These are phyloP conservation scores for Xylota segnis DNA, from an alignment of 2,888 invertebrate genomes.

Conservation along the genomic window DNA sequence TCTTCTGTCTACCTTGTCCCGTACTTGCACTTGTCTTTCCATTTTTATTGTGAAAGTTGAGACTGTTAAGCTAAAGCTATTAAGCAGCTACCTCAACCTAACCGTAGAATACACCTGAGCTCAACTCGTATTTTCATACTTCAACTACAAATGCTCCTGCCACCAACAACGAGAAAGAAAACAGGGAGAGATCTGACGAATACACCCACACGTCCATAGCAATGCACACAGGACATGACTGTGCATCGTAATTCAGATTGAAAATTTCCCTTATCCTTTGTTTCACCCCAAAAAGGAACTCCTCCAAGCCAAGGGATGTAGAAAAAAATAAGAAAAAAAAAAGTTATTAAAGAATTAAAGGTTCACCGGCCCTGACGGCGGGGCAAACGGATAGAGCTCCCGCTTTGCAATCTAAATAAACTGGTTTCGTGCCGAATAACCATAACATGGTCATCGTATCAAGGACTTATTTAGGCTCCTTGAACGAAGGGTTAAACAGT, in stretches of 20 bases:
- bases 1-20: conserved; percentile 1
- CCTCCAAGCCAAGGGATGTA: neutral
- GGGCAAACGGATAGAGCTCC: conserved; percentile 48
- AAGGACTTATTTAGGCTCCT: conserved; percentile 31
- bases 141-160: neutral
- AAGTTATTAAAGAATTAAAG: conserved; percentile 65
- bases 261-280: conserved; percentile 35
- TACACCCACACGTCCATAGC: conserved; percentile 21
- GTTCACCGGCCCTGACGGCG: conserved; percentile 43
- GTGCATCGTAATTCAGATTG: conserved; percentile 68
- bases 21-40: neutral
- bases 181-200: conserved; percentile 22
- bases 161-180: neutral
- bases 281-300: neutral
- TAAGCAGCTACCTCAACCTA: conserved; percentile 49
- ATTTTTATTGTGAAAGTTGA: conserved; percentile 46
- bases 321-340: conserved; percentile 33
- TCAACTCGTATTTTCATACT: conserved; percentile 34
- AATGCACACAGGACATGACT: conserved; percentile 65
- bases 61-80: conserved; percentile 63
- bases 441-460: conserved; percentile 69
- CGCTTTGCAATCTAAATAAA: conserved; percentile 25
- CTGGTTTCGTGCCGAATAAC: conserved; percentile 63
- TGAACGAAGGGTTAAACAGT: conserved; percentile 2
- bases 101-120: conserved; percentile 54